Conservation (phyloP, 2,888 invertebrate species). For the Tipula unca region DNA sequence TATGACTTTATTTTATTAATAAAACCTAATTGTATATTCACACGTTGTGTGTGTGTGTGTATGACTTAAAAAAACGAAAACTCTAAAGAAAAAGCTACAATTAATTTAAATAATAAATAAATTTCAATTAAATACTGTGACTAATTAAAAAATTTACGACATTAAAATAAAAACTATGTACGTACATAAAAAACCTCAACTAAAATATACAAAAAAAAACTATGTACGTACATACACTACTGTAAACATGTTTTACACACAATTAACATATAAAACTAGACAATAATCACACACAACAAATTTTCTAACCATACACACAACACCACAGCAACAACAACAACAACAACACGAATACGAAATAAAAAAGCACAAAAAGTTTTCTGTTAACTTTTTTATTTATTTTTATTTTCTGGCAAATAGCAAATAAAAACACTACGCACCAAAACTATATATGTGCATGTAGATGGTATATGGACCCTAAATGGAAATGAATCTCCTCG, state of each 20-base stretch:
- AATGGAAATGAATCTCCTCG: not conserved
- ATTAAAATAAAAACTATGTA: not conserved
- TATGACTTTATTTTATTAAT: not conserved
- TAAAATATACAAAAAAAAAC: not conserved
- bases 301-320: not conserved
- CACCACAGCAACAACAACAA: not conserved
- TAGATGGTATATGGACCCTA: not conserved
- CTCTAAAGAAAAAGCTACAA: not conserved
- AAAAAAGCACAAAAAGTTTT: not conserved
- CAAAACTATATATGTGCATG: not conserved
- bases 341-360: not conserved
- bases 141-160: constrained; percentile 8
- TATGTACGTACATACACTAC: not conserved
- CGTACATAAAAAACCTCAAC: not conserved
- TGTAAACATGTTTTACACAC: not conserved
- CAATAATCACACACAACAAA: constrained; percentile 3
- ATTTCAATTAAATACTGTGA: not conserved
- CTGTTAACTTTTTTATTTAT: not conserved
- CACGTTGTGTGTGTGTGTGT: not conserved
- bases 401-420: not conserved
- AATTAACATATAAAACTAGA: not conserved
- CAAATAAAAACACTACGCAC: not conserved
- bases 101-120: not conserved
- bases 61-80: not conserved
- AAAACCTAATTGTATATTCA: not conserved